A percentile compares a stretch with the other conserved stretches of the same genome.
Evolutionary conservation across 2,888 invertebrate genomes (phyloP).

Genomic region (Tetramorium bicarinatum): DNA sequence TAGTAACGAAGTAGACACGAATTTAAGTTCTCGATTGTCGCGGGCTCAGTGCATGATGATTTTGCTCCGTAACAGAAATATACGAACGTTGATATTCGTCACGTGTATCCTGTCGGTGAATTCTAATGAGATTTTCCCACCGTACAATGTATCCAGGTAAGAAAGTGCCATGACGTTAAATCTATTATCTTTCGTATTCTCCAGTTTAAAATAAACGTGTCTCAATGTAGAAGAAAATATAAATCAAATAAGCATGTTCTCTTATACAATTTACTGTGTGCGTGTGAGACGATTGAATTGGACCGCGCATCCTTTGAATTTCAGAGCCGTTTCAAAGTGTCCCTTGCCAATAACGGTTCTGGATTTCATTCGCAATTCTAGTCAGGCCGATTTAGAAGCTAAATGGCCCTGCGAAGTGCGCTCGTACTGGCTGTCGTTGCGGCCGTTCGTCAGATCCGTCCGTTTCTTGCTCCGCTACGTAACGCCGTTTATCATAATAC

Average conservation of each 20-base stretch:
- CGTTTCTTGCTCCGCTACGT: constrained; percentile 81
- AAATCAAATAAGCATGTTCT: neutral
- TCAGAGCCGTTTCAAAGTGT: constrained; percentile 67
- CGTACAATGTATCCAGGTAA: constrained; percentile 60
- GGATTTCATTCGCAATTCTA: constrained; percentile 78
- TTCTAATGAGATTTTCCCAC: constrained; percentile 34
- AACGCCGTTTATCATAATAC: constrained; percentile 81
- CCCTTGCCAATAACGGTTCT: constrained; percentile 75
- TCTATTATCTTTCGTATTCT: neutral
- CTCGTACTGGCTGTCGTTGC: constrained; percentile 80
- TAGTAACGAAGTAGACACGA: neutral
- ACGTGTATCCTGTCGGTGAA: constrained; percentile 52
- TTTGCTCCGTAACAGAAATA: constrained; percentile 45
- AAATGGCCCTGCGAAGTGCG: constrained; percentile 84
- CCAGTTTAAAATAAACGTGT: neutral
- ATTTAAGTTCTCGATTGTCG: constrained; percentile 16
- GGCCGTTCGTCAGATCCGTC: constrained; percentile 80
- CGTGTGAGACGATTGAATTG: neutral
- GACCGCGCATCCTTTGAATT: neutral
- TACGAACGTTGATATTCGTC: constrained; percentile 54
- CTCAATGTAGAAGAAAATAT: neutral
- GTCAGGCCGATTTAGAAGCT: constrained; percentile 74
- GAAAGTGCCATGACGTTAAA: neutral
- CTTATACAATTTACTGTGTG: neutral
- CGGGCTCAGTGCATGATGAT: constrained; percentile 55